Evolutionary conservation across 2,113 vertebrate species (phyloP).

Genomic region (Platycercus adscitus): DNA sequence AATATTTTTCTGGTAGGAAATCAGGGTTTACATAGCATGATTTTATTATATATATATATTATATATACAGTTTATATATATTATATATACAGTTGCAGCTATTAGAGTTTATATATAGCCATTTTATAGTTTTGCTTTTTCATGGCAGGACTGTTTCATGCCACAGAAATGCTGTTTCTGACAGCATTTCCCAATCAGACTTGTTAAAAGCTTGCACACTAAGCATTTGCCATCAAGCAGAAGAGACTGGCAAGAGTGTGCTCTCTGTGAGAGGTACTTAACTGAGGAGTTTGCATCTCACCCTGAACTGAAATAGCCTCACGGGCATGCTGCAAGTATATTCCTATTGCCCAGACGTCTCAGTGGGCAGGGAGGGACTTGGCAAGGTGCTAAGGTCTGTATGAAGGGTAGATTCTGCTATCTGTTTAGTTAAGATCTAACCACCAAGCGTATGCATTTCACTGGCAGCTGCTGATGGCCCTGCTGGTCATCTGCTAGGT

Average conservation of each 20-base stretch:
- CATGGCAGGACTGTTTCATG: background rate
- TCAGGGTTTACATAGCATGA: background rate
- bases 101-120: background rate
- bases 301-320: slow-evolving; percentile 10
- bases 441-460: background rate
- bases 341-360: background rate
- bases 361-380: background rate
- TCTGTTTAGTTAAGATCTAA: background rate
- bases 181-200: background rate
- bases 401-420: background rate
- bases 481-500: background rate
- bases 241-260: background rate
- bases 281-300: background rate
- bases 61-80: no score
- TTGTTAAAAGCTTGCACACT: background rate
- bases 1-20: background rate
- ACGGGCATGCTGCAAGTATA: slow-evolving; percentile 16
- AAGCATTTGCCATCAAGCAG: background rate
- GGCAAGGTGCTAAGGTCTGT: background rate
- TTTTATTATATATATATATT: background rate
- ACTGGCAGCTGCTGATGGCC: background rate
- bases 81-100: background rate
- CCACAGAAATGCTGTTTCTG: background rate
- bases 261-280: background rate
- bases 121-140: background rate